Conservation (phyloP, 2,888 invertebrate species). For the Formica aserva region DNA sequence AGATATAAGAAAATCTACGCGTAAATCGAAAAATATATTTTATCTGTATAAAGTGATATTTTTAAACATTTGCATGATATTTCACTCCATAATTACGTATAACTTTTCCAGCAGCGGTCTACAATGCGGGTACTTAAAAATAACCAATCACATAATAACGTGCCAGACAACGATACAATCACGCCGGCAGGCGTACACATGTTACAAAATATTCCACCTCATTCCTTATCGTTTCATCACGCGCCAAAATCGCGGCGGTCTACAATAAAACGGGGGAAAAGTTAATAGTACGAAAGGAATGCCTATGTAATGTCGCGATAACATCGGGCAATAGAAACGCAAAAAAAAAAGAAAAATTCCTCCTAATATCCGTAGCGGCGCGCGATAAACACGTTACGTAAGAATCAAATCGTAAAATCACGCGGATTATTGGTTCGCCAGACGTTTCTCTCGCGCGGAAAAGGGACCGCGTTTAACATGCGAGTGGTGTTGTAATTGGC, state of each 20-base stretch:
- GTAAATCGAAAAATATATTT: neutral
- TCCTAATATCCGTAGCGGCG: neutral
- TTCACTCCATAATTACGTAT: neutral
- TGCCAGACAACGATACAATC: conserved; percentile 38
- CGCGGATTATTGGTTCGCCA: conserved; percentile 25
- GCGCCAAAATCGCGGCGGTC: neutral
- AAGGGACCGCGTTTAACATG: conserved; percentile 74
- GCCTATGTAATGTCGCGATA: conserved; percentile 24
- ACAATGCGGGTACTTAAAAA: conserved; percentile 37
- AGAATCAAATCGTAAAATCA: conserved; percentile 37
- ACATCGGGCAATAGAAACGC: conserved; percentile 21
- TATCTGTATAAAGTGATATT: neutral
- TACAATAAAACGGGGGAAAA: conserved; percentile 13
- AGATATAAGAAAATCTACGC: neutral
- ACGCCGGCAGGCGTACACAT: neutral
- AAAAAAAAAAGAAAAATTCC: neutral
- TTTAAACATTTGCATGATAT: neutral
- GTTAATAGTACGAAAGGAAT: conserved; percentile 7
- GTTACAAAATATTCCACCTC: conserved; percentile 29
- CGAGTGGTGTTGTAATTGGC: conserved; percentile 75
- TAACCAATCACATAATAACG: conserved; percentile 33
- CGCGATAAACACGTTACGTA: conserved; percentile 32
- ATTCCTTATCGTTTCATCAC: conserved; percentile 28
- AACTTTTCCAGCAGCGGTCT: conserved; percentile 18
- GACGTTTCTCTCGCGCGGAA: conserved; percentile 44